Conservation (phyloP, 2,113 vertebrate genomes). For the Egretta garzetta region DNA sequence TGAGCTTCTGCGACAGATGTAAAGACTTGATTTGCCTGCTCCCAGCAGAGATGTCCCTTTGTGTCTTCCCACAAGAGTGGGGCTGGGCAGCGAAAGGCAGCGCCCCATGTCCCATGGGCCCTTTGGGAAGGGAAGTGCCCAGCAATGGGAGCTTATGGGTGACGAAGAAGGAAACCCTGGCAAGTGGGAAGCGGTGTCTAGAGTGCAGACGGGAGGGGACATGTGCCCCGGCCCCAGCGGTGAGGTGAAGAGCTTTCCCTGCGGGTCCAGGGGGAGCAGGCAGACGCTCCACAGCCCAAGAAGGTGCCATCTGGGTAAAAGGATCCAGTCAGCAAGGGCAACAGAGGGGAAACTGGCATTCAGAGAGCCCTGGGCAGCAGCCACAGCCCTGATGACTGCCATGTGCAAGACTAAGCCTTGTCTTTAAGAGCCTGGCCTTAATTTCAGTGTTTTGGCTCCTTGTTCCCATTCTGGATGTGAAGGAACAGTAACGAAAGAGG, state of each 20-base stretch:
- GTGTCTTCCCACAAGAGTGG: background rate
- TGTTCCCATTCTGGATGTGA: background rate
- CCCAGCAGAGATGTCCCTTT: accelerated
- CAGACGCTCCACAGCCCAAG: background rate
- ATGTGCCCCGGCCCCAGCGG: accelerated
- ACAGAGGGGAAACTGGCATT: background rate
- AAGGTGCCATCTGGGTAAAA: background rate
- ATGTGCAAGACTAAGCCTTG: background rate
- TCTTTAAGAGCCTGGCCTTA: background rate
- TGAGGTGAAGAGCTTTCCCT: background rate
- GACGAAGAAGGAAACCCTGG: background rate
- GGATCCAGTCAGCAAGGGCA: background rate
- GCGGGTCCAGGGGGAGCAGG: accelerated
- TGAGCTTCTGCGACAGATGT: accelerated
- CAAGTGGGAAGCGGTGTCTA: background rate
- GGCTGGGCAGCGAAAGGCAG: background rate
- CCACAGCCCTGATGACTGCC: background rate
- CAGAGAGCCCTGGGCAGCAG: background rate
- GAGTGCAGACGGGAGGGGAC: background rate
- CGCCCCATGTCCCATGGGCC: accelerated
- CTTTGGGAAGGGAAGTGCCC: background rate
- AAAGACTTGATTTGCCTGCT: background rate
- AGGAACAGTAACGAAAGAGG: background rate
- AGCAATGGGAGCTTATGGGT: accelerated
- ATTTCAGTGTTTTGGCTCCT: background rate